phyloP scores from a whole-genome alignment of 2,797 vertebrate genomes.

The Orientallactaga sibirica region DNA sequence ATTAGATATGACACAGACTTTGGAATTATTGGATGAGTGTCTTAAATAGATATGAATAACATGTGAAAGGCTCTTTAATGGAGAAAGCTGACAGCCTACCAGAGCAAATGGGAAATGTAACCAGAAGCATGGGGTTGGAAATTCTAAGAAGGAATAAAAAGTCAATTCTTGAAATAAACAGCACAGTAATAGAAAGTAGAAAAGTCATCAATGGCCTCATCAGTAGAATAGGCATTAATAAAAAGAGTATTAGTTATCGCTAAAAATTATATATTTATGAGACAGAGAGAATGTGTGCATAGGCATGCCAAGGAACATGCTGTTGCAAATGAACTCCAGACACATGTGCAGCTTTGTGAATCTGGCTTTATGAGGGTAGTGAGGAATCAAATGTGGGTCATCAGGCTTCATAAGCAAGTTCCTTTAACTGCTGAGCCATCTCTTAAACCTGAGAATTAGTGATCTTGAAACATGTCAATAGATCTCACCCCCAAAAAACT shows the following conservation, averaged over 20 bases:
- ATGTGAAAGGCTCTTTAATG: not conserved
- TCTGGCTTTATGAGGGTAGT: too few relatives aligned
- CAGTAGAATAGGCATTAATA: not conserved
- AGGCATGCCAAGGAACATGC: too few relatives aligned
- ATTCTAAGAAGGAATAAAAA: slow-evolving; percentile 8
- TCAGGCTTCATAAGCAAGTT: too few relatives aligned
- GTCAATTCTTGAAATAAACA: not conserved
- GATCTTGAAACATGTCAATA: not conserved
- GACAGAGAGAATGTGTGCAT: too few relatives aligned
- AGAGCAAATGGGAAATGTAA: not conserved
- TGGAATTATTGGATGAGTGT: not conserved
- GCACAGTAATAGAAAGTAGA: not conserved
- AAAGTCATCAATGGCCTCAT: not conserved
- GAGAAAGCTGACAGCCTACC: too few relatives aligned
- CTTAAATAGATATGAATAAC: slow-evolving; percentile 1
- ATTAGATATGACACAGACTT: not conserved
- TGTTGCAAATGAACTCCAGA: too few relatives aligned
- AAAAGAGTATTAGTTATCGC: not conserved
- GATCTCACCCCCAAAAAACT: not conserved
- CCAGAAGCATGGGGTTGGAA: not conserved
- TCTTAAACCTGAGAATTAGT: too few relatives aligned
- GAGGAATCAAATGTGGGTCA: too few relatives aligned
- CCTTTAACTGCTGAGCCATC: too few relatives aligned
- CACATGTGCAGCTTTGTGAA: too few relatives aligned
- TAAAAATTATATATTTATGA: too few relatives aligned